Base-by-base conservation (phyloP, 2,888 invertebrate species). In the Pollenia amentaria region DNA sequence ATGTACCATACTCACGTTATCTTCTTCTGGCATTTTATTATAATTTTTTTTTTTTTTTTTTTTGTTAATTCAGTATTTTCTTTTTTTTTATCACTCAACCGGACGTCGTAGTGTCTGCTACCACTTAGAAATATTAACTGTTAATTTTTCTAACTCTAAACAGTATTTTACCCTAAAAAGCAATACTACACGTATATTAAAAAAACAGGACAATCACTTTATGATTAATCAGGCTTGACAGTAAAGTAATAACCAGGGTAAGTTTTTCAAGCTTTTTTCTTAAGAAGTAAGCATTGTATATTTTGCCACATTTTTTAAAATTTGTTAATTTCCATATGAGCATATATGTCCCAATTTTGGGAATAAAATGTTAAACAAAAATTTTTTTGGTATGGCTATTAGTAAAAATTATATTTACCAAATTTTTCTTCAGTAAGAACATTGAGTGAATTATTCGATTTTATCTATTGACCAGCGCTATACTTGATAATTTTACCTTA, bases 21-120 rank as follows among this genome's bases (percentile, higher is more conserved):
- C 87, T 12, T 84, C 84, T 16, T 81, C 84, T 2, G 77, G 65
- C 87, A 87, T 87, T 57, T 53, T 60, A 12, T 11, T 29, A 53
- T 38, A 38, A 40, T 10, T 53, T 9, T 55, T 1, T n/a, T 38
- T 46, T 38, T 44, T 38, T 10, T 53, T 9, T 55, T 1, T n/a
- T 38, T 46, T 9, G 48, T 65, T 48, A 48, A 14, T 55, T 42
- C 44, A 53, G 18, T 40, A 51, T 29, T 44, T 65, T 14, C 8
- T 21, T 60, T 67, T 11, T 16, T 12, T 64, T 44, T 64, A 42
- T 21, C 3, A 46, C 14, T 18, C 18, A 2, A 65, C 64, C 70
- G 55, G 73, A 73, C 46, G 60, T 65, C 67, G 73, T 44, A 69
- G 60, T 78, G 53, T 75, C 65, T 78, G n/a, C 29, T 48, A 69